These are phyloP conservation scores for Lasius fuliginosus DNA, from an alignment of 2,888 invertebrate genomes.

Conservation along the genomic window DNA sequence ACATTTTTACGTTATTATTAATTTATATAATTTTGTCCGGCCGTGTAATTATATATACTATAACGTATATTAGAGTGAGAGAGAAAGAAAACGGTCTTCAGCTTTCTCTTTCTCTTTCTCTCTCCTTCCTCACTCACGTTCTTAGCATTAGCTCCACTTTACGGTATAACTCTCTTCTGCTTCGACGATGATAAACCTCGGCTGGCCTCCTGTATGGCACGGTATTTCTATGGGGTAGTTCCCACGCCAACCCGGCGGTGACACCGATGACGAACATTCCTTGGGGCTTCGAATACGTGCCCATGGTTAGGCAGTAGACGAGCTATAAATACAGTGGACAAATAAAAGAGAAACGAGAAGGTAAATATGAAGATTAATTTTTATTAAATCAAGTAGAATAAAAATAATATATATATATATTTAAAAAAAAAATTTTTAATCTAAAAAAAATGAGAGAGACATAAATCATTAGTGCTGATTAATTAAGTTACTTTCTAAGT, in stretches of 20 bases:
- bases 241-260: slow-evolving; percentile 93
- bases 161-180: slow-evolving; percentile 88
- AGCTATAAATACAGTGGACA: slow-evolving; percentile 72
- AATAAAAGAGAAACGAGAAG: not conserved
- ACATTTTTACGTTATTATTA: slow-evolving; percentile 11
- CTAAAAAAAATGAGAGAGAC: not conserved
- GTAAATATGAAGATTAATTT: not conserved
- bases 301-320: slow-evolving; percentile 90
- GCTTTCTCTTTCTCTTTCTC: not conserved
- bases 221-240: slow-evolving; percentile 89
- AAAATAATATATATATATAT: not conserved
- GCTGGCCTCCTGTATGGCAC: slow-evolving; percentile 84
- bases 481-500: not conserved
- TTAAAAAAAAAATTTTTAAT: not conserved
- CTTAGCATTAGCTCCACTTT: slow-evolving; percentile 89
- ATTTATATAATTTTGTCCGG: not conserved
- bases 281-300: slow-evolving; percentile 87
- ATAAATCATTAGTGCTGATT: not conserved
- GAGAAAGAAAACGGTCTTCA: not conserved
- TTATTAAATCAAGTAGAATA: not conserved
- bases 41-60: not conserved
- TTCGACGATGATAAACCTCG: slow-evolving; percentile 88
- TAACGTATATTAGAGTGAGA: not conserved
- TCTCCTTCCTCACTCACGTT: slow-evolving; percentile 87
- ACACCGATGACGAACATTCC: slow-evolving; percentile 90